Conservation (phyloP, 2,888 invertebrate genomes). For the Limnephilus lunatus region DNA sequence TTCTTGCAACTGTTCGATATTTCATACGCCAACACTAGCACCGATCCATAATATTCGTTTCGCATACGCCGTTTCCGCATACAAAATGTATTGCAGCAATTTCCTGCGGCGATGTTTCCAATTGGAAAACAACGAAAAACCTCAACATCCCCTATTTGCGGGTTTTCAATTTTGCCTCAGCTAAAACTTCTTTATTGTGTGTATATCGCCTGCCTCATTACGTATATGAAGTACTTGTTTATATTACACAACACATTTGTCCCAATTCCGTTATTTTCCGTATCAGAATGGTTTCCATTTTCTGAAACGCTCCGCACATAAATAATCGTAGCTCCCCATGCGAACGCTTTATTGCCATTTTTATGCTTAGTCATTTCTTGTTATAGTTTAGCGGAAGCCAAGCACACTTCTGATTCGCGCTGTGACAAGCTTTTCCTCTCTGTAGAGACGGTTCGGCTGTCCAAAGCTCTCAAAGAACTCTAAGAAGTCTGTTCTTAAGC, state of each 20-base stretch:
- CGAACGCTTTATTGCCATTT: slow-evolving; percentile 61
- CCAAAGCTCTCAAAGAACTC: neutral
- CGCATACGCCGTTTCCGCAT: slow-evolving; percentile 2
- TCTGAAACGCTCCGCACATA: slow-evolving; percentile 55
- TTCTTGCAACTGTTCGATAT: neutral
- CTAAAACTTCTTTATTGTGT: slow-evolving; percentile 42
- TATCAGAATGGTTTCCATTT: slow-evolving; percentile 57
- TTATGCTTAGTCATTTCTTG: slow-evolving; percentile 62
- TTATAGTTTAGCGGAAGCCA: slow-evolving; percentile 46
- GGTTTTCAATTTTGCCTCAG: slow-evolving; percentile 30
- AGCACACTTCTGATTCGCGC: neutral
- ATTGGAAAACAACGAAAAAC: slow-evolving; percentile 12
- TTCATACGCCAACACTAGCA: neutral
- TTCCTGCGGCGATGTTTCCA: slow-evolving; percentile 31
- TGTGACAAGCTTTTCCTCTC: slow-evolving; percentile 14
- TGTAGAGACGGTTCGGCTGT: neutral
- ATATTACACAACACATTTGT: slow-evolving; percentile 46
- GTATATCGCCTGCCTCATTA: slow-evolving; percentile 37
- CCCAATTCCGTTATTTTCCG: slow-evolving; percentile 37
- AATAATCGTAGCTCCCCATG: slow-evolving; percentile 62
- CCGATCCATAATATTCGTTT: slow-evolving; percentile 4
- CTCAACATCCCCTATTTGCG: slow-evolving; percentile 14
- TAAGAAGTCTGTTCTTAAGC: neutral
- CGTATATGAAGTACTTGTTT: slow-evolving; percentile 48
- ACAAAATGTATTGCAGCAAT: slow-evolving; percentile 27